Evolutionary conservation across 1,140 invertebrate genomes (phyloP).

Genomic region (Drosophila kepulauana): DNA sequence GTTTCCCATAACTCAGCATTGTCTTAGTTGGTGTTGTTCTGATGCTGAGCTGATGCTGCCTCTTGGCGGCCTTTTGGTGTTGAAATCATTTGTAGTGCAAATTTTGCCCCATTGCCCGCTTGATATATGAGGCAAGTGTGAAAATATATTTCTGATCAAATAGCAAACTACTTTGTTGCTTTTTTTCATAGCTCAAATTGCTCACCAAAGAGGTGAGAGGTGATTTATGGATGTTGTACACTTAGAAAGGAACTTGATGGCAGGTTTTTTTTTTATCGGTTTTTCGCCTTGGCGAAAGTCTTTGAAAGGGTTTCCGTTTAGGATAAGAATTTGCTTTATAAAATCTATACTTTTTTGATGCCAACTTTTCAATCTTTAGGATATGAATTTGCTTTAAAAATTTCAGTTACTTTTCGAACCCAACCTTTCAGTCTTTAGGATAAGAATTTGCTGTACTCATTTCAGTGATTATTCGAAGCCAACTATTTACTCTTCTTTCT

Average conservation of each 20-base stretch:
- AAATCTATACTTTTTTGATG: too few relatives aligned
- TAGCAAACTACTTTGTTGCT: constrained; percentile 40
- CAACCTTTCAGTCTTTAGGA: too few relatives aligned
- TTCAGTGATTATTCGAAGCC: too few relatives aligned
- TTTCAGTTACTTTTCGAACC: too few relatives aligned
- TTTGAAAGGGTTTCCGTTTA: constrained; percentile 1
- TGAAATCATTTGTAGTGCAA: constrained; percentile 84
- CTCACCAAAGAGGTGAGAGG: constrained; percentile 48
- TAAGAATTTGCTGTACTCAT: too few relatives aligned
- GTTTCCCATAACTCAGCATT: constrained; percentile 80
- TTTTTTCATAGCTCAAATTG: constrained; percentile 36
- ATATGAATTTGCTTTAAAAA: too few relatives aligned
- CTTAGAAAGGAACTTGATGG: constrained; percentile 60
- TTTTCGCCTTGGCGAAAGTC: constrained; percentile 22
- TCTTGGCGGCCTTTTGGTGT: constrained; percentile 76
- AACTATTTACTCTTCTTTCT: too few relatives aligned
- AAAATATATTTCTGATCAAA: constrained; percentile 82
- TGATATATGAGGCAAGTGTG: constrained; percentile 83
- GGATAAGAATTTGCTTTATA: not conserved
- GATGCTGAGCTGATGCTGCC: constrained; percentile 10
- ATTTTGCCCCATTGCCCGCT: constrained; percentile 68
- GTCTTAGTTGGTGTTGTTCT: constrained; percentile 14
- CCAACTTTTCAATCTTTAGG: too few relatives aligned
- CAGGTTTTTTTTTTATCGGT: constrained; percentile 23
- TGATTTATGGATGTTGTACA: constrained; percentile 61